Base-by-base conservation (phyloP, 1,140 invertebrate species). In the Cyphomyrmex costatus region DNA sequence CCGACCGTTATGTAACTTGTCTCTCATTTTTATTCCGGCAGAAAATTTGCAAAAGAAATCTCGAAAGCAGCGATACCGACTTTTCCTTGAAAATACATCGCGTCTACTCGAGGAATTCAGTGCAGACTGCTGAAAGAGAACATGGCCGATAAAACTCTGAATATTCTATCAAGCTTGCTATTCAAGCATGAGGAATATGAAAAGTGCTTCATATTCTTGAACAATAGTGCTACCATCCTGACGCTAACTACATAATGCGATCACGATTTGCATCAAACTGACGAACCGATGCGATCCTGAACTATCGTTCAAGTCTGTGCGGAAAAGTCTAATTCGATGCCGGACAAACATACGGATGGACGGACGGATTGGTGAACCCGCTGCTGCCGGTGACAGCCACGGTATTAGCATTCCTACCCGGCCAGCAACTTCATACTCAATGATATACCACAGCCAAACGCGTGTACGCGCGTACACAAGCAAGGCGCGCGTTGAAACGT, bases 401-500 rank as follows among this genome's bases (percentile, higher is more conserved):
- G 78, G 90, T 93, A 93, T 93, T 93, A 93, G 88, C 90, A 92
- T 93, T 93, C 91, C 91, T 86, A 87, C 89, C 90, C 89, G 86
- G 76, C 86, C 86, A 85, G 90, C 86, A 91, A 92, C 92, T 92
- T 88, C 86, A 66, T 88, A 70, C 85, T 83, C 84, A 56, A 74
- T 73, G 89, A 87, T 87, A 76, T 89, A 76, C 74, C 71, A 73
- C 27, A 53, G 63, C 79, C 77, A 89, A 91, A 90, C 83, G 85
- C 87, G 74, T 42, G 19, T 77, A 42, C 51, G 24, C 56, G 56
- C 19, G 66, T 78, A 46, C 56, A 65, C 42, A 66, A 68, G 33
- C 42, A 24, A 21, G n/a, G 30, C 65, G 66, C 53, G 51, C 30
- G 49, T 19, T 68, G 36, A 16, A 63, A 51, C 58, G 65, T 51